A percentile compares a stretch with the other conserved stretches of the same genome.
phyloP scores from a whole-genome alignment of 2,888 invertebrate species.

The Heliconius ismenius region DNA sequence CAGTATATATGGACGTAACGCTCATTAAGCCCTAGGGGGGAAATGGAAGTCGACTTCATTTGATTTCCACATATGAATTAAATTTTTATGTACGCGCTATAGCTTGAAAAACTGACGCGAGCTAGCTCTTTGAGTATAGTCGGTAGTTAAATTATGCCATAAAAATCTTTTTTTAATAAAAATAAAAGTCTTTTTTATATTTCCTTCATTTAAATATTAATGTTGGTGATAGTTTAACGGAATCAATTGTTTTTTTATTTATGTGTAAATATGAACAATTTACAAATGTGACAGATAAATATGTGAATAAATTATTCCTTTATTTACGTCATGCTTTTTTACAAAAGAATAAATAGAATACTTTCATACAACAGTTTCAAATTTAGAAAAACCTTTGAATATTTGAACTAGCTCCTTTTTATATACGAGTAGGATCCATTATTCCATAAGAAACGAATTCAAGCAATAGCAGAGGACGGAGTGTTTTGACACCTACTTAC shows the following conservation, averaged over 20 bases:
- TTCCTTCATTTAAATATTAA: slow-evolving; percentile 11
- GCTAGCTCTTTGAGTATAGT: slow-evolving; percentile 26
- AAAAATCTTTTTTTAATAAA: slow-evolving; percentile 4
- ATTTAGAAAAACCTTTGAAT: no score
- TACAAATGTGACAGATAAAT: not conserved
- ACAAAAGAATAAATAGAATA: no score
- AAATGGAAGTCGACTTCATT: slow-evolving; percentile 44
- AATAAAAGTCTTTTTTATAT: slow-evolving; percentile 10
- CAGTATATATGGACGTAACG: slow-evolving; percentile 60
- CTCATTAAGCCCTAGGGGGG: slow-evolving; percentile 60
- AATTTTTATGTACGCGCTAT: slow-evolving; percentile 33
- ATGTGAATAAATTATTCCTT: not conserved
- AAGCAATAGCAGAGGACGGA: no score
- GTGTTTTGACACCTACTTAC: no score
- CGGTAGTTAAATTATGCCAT: slow-evolving; percentile 21
- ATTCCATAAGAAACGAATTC: no score
- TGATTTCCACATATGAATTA: slow-evolving; percentile 36
- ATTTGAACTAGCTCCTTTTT: no score
- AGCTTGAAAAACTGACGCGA: slow-evolving; percentile 21
- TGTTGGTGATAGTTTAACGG: not conserved
- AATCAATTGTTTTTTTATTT: not conserved
- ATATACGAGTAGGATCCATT: no score
- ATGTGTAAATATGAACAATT: no score
- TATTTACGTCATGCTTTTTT: no score
- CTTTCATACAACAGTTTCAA: no score